phyloP scores from a whole-genome alignment of 2,113 vertebrate species.

The Epinephelus cyanopodus region DNA sequence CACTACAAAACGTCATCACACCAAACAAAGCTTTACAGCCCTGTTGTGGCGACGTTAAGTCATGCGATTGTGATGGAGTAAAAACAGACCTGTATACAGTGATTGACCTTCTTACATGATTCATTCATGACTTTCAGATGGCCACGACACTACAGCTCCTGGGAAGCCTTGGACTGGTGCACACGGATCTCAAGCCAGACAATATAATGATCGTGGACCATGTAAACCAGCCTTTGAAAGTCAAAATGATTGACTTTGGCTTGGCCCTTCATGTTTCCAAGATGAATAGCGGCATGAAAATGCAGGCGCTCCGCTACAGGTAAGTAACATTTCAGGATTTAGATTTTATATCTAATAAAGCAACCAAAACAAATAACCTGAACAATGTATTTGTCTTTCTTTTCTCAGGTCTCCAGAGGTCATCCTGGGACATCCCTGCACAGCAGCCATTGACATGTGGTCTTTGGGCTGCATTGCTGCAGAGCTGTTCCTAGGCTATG shows the following conservation, averaged over 20 bases:
- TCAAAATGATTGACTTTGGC: conserved; percentile 30
- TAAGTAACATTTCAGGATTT: neutral
- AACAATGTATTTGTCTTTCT: neutral
- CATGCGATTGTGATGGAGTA: too few species aligned
- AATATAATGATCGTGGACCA: conserved; percentile 42
- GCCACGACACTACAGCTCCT: neutral
- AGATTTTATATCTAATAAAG: neutral
- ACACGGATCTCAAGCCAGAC: conserved; percentile 5
- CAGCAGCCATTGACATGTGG: too few species aligned
- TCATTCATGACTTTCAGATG: neutral
- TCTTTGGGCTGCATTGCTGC: too few species aligned
- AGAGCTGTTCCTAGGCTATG: too few species aligned
- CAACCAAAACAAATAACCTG: neutral
- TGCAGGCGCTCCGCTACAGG: conserved; percentile 6
- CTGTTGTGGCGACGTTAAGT: too few species aligned
- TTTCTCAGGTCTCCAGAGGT: too few species aligned
- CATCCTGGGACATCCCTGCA: too few species aligned
- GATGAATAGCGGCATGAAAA: accelerated
- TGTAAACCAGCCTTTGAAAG: neutral
- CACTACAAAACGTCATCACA: too few species aligned
- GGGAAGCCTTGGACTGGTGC: neutral
- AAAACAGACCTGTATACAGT: too few species aligned
- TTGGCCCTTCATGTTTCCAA: neutral
- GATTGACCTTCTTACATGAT: neutral
- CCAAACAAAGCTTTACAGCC: too few species aligned